Conservation (phyloP, 1,140 invertebrate species). For the Drosophila persimilis region DNA sequence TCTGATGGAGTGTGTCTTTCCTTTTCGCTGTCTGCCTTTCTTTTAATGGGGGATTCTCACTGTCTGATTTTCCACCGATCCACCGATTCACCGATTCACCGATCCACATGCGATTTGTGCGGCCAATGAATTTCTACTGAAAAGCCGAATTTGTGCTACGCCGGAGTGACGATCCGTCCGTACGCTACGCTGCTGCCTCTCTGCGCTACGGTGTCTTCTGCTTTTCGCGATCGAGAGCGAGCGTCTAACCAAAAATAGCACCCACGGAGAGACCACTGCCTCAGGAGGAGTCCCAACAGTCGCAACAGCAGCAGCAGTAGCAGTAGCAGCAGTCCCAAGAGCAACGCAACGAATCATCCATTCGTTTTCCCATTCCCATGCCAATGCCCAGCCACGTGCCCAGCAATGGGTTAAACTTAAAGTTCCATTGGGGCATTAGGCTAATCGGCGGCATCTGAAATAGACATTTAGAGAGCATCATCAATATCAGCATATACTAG, state of each 20-base stretch:
- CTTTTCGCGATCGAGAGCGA: slow-evolving; percentile 57
- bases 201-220: slow-evolving; percentile 35
- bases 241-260: slow-evolving; percentile 65
- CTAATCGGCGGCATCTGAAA: slow-evolving; percentile 56
- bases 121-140: slow-evolving; percentile 75
- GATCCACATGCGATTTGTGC: slow-evolving; percentile 60
- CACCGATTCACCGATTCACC: slow-evolving; percentile 35
- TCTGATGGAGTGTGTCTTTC: slow-evolving; percentile 51
- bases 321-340: neutral
- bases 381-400: slow-evolving; percentile 11
- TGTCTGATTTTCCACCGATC: slow-evolving; percentile 41
- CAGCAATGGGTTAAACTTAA: slow-evolving; percentile 61
- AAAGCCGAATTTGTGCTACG: slow-evolving; percentile 60
- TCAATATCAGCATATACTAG: slow-evolving; percentile 9
- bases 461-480: slow-evolving; percentile 30
- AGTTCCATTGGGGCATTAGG: slow-evolving; percentile 45
- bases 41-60: slow-evolving; percentile 15
- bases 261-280: slow-evolving; percentile 32
- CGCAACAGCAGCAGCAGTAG: no score
- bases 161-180: slow-evolving; percentile 33
- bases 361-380: slow-evolving; percentile 5
- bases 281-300: neutral
- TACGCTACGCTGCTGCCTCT: slow-evolving; percentile 1
- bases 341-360: neutral
- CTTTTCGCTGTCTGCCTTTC: slow-evolving; percentile 15